Evolutionary conservation across 2,888 invertebrate species (phyloP), one percentile per base, ranked within the genome.

Genomic region (Selenia dentaria): DNA sequence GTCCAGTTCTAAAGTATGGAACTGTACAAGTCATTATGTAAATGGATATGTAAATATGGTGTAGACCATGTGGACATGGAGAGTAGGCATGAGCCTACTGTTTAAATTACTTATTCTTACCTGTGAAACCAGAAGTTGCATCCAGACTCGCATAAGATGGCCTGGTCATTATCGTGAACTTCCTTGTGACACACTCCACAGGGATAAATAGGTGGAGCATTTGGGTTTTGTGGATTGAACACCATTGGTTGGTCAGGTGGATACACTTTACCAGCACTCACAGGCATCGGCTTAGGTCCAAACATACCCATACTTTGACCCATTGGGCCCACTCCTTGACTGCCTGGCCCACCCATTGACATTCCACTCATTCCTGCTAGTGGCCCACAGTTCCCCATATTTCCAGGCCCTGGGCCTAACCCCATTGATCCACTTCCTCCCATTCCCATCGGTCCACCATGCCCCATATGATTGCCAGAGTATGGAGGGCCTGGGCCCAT

Each of bases 61-160:
- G n/a, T n/a, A n/a, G n/a, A n/a, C n/a, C n/a, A n/a, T n/a, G n/a
- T n/a, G n/a, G n/a, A n/a, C n/a, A n/a, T n/a, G n/a, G n/a, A n/a
- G n/a, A n/a, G n/a, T n/a, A n/a, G n/a, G n/a, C n/a, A n/a, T n/a
- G n/a, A n/a, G n/a, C n/a, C n/a, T n/a, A n/a, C n/a, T n/a, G n/a
- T n/a, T n/a, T n/a, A n/a, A n/a, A n/a, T n/a, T 16, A 16, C 4
- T 16, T 16, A 16, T 16, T 16, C 71, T 92, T 77, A 96, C 96
- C 96, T 95, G 89, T 99, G 99, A 91, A 98, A 99, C 97, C 98
- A 99, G 91, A 99, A 99, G 92, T 98, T 98, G 90, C 99, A 99
- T 43, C 98, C 98, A 69, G 98, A 98, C 91, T 99, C 99, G 88
- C 99, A 99, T 62, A 98, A 93, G 62, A 98, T 97, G 47, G 98